Base-by-base conservation (phyloP, 2,797 vertebrate species). In the Anas capensis region DNA sequence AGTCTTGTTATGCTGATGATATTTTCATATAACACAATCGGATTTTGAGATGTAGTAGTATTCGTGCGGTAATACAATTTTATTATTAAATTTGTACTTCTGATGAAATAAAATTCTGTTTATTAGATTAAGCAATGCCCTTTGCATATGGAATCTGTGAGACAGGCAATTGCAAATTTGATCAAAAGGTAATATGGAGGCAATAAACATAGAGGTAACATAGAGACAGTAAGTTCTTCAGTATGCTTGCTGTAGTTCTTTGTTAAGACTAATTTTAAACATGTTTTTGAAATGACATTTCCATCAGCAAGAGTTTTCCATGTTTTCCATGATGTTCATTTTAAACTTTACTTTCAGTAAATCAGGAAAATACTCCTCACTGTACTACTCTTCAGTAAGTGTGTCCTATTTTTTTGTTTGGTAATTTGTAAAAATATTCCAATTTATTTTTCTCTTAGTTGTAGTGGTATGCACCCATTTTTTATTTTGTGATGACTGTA, bases 1-100 rank as follows among this genome's bases (percentile, higher is more conserved):
- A 69, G 23, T 85, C 90, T 73, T 48, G 16, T 90, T 93, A 87
- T 71, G 72, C 66, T 89, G 82, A 73, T 91, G 60, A 27, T 92
- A 76, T 79, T 82, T 34, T 56, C 17, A 3, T 69, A 54, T 69
- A 82, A 82, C 34, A 94, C 33, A 93, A 58, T 69, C 42, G 29
- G 56, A 53, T 87, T 96, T 85, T 90, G 70, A 86, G 77, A 72
- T 71, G 36, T 77, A 29, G 31, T n/a, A 60, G 15, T 88, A 78
- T 77, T 80, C 53, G 33, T 40, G 20, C 8, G 29, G 11, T 54
- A 90, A 51, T 56, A 62, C 49, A 53, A 84, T 91, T 96, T 86
- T 6, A 20, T 78, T 75, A 60, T 83, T 60, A 16, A 42, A 15
- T 77, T 93, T 68, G 6, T 51, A 76, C 76, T 93, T 51, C 68